Evolutionary conservation across 2,888 invertebrate genomes (phyloP).

Genomic region (Drosophila monieri): DNA sequence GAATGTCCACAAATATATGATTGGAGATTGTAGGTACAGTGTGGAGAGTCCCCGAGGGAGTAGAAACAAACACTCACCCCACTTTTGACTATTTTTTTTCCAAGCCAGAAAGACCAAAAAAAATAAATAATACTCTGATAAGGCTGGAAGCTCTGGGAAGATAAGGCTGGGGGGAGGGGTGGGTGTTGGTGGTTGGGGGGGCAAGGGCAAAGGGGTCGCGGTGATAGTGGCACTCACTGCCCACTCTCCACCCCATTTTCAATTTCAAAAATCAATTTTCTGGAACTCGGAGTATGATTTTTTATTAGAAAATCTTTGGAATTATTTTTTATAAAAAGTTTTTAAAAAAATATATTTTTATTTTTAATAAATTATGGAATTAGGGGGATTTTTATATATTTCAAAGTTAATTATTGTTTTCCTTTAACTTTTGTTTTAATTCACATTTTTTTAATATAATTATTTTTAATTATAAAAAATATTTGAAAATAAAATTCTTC

Average conservation of each 20-base stretch:
- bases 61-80: background rate
- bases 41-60: background rate
- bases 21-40: background rate
- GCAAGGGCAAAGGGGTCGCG: constrained; percentile 23
- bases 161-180: background rate
- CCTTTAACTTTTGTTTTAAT: background rate
- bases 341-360: too few species aligned
- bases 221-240: background rate
- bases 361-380: too few species aligned
- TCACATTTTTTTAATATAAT: too few species aligned
- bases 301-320: too few species aligned
- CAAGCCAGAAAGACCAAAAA: background rate
- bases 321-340: too few species aligned
- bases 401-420: too few species aligned
- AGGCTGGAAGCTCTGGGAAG: background rate
- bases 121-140: constrained; percentile 1
- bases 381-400: too few species aligned
- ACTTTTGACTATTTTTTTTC: background rate
- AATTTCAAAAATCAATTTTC: constrained; percentile 1
- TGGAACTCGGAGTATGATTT: background rate
- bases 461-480: too few species aligned
- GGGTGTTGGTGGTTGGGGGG: constrained; percentile 13
- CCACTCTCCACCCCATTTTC: background rate
- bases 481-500: too few species aligned
- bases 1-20: background rate